phyloP scores from a whole-genome alignment of 1,140 invertebrate genomes.

The Stegodyphus mimosarum region DNA sequence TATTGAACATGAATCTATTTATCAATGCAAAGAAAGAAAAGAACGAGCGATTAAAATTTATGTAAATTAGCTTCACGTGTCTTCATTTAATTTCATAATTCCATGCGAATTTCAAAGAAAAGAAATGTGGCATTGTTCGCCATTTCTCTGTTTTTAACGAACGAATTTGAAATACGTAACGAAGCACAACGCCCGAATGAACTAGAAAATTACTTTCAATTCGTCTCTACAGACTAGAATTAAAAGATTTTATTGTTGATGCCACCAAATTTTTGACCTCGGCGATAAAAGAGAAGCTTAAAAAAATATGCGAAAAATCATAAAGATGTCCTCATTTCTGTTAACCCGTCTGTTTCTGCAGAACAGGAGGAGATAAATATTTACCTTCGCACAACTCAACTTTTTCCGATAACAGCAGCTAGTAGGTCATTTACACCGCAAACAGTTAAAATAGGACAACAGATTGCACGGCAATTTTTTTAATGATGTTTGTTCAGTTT shows the following conservation, averaged over 20 bases:
- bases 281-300: background rate
- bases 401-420: background rate
- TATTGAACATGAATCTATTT: too few species aligned
- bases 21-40: too few species aligned
- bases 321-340: slow-evolving; percentile 26
- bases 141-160: background rate
- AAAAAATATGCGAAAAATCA: background rate
- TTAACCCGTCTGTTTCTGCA: slow-evolving; percentile 10
- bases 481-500: background rate
- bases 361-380: slow-evolving; percentile 29
- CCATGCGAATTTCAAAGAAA: too few species aligned
- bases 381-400: background rate
- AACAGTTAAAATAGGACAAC: background rate
- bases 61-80: too few species aligned
- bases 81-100: too few species aligned
- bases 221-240: too few species aligned
- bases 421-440: slow-evolving; percentile 48
- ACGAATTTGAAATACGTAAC: background rate
- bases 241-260: too few species aligned
- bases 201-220: background rate
- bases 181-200: background rate
- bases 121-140: too few species aligned
- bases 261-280: too few species aligned
- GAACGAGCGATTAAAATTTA: too few species aligned
- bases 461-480: background rate